Percentiles rank a stretch among this genome's conserved stretches.
Conservation (phyloP, 2,888 invertebrate species). For the Nephrotoma appendiculata region DNA sequence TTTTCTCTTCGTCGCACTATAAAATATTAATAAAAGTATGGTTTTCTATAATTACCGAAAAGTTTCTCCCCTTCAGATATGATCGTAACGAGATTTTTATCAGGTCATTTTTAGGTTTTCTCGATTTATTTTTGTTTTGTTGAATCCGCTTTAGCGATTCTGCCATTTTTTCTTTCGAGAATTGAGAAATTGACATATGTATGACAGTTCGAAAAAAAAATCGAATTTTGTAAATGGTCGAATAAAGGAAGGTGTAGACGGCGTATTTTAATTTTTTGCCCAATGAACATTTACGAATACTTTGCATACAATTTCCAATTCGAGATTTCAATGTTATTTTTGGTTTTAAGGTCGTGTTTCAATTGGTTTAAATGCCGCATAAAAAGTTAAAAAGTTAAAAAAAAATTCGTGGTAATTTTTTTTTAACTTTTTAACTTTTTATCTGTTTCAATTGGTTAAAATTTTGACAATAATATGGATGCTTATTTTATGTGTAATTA, state of each 20-base stretch:
- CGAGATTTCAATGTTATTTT: too few species aligned
- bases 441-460: too few species aligned
- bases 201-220: background rate
- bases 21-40: background rate
- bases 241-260: background rate
- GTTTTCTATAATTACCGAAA: slow-evolving; percentile 21
- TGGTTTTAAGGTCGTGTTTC: too few species aligned
- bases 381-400: too few species aligned
- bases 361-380: too few species aligned
- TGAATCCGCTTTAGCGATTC: slow-evolving; percentile 10
- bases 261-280: background rate
- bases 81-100: slow-evolving; percentile 24
- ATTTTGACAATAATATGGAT: too few species aligned
- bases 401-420: too few species aligned
- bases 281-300: too few species aligned
- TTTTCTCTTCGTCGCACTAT: background rate
- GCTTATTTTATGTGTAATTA: too few species aligned
- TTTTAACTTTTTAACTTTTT: too few species aligned
- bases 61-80: slow-evolving; percentile 27
- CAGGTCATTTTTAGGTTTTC: slow-evolving; percentile 25
- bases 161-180: slow-evolving; percentile 9
- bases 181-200: background rate
- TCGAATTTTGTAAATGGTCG: background rate
- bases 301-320: too few species aligned
- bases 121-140: slow-evolving; percentile 15